Evolutionary conservation across 2,797 vertebrate species (phyloP).

Genomic region (Pristis pectinata): DNA sequence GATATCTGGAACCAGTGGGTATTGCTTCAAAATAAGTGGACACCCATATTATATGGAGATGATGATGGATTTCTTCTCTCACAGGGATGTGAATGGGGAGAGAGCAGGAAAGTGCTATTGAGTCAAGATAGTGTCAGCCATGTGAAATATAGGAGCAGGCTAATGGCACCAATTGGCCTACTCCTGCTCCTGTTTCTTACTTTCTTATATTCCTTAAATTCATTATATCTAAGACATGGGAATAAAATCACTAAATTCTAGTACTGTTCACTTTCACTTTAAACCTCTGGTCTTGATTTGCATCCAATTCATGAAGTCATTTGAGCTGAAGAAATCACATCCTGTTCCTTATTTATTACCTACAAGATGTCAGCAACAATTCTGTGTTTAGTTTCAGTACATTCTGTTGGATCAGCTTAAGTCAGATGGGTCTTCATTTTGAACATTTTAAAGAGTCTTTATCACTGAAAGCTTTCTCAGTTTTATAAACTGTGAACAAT

Average conservation of each 20-base stretch:
- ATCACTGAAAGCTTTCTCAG: background rate
- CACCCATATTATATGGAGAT: too few species aligned
- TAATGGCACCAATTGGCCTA: too few species aligned
- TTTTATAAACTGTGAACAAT: background rate
- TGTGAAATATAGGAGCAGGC: too few species aligned
- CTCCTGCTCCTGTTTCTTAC: too few species aligned
- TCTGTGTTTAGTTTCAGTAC: background rate
- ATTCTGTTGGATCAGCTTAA: background rate
- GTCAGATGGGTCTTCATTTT: background rate
- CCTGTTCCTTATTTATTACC: background rate
- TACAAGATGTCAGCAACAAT: background rate
- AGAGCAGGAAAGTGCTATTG: too few species aligned
- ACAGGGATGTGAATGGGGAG: too few species aligned
- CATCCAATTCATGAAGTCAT: background rate
- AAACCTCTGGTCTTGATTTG: background rate
- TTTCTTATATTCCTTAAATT: background rate
- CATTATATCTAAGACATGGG: background rate
- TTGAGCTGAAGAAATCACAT: background rate
- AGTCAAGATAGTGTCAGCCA: too few species aligned
- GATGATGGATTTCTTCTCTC: too few species aligned
- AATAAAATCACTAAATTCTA: background rate
- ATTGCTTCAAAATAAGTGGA: too few species aligned
- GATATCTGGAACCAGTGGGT: too few species aligned
- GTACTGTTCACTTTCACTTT: background rate
- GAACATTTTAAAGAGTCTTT: background rate